phyloP scores from a whole-genome alignment of 2,113 vertebrate genomes.

The Myxocyprinus asiaticus region DNA sequence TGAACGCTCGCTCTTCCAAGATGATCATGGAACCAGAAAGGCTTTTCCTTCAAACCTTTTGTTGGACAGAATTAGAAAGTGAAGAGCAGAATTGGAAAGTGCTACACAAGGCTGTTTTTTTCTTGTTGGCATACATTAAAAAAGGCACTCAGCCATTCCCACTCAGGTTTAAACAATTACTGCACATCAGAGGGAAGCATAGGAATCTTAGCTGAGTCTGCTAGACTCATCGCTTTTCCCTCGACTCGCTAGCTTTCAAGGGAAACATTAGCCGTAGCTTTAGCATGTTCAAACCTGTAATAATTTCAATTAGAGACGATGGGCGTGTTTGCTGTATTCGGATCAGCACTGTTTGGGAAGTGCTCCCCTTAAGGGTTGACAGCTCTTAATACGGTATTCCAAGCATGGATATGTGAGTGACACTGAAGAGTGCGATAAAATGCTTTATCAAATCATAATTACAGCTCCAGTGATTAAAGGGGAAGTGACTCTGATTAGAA shows the following conservation, averaged over 20 bases:
- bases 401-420: conserved; percentile 78
- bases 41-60: conserved; percentile 65
- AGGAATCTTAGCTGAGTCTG: conserved; percentile 62
- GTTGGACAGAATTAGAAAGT: conserved; percentile 72
- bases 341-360: conserved; percentile 67
- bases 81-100: conserved; percentile 70
- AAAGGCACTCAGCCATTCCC: conserved; percentile 70
- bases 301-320: conserved; percentile 76
- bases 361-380: conserved; percentile 66
- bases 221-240: conserved; percentile 57
- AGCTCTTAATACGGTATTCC: conserved; percentile 73
- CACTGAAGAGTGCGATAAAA: conserved; percentile 74
- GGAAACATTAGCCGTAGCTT: conserved; percentile 55
- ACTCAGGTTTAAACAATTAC: conserved; percentile 82
- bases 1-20: no score
- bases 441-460: conserved; percentile 81
- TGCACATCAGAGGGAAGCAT: conserved; percentile 68
- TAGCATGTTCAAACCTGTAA: conserved; percentile 68
- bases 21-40: conserved; percentile 70
- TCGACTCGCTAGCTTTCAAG: conserved; percentile 55
- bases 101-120: conserved; percentile 60
- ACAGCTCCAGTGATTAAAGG: conserved; percentile 78
- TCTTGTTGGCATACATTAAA: conserved; percentile 45
- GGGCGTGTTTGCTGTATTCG: conserved; percentile 70
- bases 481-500: conserved; percentile 80